Evolutionary conservation across 1,140 invertebrate genomes (phyloP).

Genomic region (Drosophila sproati): DNA sequence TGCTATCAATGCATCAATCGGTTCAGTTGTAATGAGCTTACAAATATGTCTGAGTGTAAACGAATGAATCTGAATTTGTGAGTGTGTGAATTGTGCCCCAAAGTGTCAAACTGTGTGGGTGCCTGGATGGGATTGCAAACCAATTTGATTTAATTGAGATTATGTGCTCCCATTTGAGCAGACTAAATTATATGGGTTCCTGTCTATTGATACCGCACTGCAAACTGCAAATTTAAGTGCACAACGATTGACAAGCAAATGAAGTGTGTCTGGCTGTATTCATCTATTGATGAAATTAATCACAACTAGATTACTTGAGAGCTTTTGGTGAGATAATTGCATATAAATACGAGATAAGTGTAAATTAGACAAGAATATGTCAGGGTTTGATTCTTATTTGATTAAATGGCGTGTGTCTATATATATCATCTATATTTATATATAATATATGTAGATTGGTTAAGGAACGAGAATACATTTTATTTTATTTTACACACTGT

Average conservation of each 20-base stretch:
- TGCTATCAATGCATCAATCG: background rate
- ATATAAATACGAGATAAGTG: background rate
- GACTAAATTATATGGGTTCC: slow-evolving; percentile 40
- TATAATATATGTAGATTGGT: too few relatives aligned
- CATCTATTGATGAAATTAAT: background rate
- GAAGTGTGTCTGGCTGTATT: background rate
- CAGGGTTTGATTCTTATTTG: too few relatives aligned
- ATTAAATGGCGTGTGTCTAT: too few relatives aligned
- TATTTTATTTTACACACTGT: too few relatives aligned
- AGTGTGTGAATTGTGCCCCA: background rate
- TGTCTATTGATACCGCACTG: slow-evolving; percentile 25
- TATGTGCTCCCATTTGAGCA: slow-evolving; percentile 31
- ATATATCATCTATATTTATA: too few relatives aligned
- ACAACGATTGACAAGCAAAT: slow-evolving; percentile 28
- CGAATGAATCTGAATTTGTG: background rate
- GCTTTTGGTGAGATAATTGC: background rate
- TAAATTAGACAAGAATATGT: too few relatives aligned
- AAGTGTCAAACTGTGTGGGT: slow-evolving; percentile 3
- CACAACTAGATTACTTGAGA: slow-evolving; percentile 5
- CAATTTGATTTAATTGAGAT: slow-evolving; percentile 54
- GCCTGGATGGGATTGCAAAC: slow-evolving; percentile 14
- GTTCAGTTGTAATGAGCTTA: slow-evolving; percentile 27
- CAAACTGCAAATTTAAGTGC: slow-evolving; percentile 44
- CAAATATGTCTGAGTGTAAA: slow-evolving; percentile 1
- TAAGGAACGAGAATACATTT: too few relatives aligned